phyloP scores from a whole-genome alignment of 2,113 vertebrate genomes.

The Pavo muticus region DNA sequence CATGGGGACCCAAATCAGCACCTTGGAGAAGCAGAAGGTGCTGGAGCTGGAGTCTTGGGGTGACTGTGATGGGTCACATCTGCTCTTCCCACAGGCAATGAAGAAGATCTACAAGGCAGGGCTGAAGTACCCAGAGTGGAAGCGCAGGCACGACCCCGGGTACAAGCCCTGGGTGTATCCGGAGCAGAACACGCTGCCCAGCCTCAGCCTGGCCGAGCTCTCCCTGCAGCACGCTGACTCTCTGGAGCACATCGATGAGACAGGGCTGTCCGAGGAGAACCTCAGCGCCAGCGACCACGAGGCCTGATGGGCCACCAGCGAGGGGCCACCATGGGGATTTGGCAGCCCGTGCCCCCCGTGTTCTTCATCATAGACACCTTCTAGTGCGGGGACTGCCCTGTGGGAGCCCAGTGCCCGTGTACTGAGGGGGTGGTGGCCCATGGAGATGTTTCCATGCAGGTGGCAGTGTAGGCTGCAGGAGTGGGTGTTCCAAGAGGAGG shows the following conservation, averaged over 20 bases:
- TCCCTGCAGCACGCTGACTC: conserved; percentile 81
- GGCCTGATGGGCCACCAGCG: conserved; percentile 22
- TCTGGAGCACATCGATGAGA: conserved; percentile 86
- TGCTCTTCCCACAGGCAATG: conserved; percentile 76
- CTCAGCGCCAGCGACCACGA: conserved; percentile 82
- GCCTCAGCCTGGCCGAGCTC: conserved; percentile 76
- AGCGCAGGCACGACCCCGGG: conserved; percentile 80
- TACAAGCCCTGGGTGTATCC: conserved; percentile 87
- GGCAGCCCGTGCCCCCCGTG: neutral
- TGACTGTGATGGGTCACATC: neutral
- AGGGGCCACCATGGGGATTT: neutral
- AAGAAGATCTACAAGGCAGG: conserved; percentile 89
- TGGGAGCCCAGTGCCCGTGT: neutral
- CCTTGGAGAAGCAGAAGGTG: accelerated
- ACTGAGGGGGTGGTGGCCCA: neutral
- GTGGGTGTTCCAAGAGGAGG: neutral
- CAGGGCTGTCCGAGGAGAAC: conserved; percentile 79
- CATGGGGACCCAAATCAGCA: accelerated
- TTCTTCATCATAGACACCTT: neutral
- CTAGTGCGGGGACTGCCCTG: neutral
- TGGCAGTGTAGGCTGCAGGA: neutral
- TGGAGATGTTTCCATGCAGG: neutral
- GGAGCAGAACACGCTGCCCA: conserved; percentile 83
- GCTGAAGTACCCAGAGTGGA: conserved; percentile 89
- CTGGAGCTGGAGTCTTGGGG: neutral